These are phyloP conservation scores for Trachelipus rathkii DNA, from an alignment of 1,140 invertebrate genomes.

Conservation along the genomic window DNA sequence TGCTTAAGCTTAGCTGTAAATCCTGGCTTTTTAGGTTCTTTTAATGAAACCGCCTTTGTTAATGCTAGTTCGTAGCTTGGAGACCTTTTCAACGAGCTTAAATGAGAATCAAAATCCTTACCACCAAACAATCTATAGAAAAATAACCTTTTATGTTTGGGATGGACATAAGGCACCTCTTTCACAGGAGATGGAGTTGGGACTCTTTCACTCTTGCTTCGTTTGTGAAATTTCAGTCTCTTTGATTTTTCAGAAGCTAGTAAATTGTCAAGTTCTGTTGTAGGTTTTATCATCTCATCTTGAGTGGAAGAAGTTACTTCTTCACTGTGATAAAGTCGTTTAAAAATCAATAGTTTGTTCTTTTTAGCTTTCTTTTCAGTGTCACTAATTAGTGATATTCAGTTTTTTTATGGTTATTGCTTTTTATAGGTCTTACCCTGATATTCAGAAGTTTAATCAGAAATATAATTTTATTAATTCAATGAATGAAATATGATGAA, in stretches of 20 bases:
- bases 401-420: too few relatives aligned
- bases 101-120: conserved; percentile 10
- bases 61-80: conserved; percentile 33
- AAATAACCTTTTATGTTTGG: not conserved
- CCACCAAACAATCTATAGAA: not conserved
- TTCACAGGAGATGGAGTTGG: not conserved
- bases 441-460: too few relatives aligned
- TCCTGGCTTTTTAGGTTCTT: conserved; percentile 24
- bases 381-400: not conserved
- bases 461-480: too few relatives aligned
- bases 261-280: conserved; percentile 2
- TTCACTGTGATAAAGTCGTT: conserved; percentile 27
- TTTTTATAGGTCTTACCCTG: too few relatives aligned
- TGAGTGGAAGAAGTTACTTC: not conserved
- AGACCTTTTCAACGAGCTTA: conserved; percentile 10
- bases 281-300: not conserved
- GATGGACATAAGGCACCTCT: not conserved
- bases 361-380: not conserved
- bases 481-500: too few relatives aligned
- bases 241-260: conserved; percentile 20
- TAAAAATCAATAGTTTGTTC: conserved; percentile 14
- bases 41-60: conserved; percentile 3
- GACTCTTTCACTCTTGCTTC: conserved; percentile 31
- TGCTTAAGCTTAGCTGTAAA: conserved; percentile 30
- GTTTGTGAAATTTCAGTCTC: conserved; percentile 30